Evolutionary conservation across 2,888 invertebrate genomes (phyloP).

Genomic region (Fissipunctia ypsillon): DNA sequence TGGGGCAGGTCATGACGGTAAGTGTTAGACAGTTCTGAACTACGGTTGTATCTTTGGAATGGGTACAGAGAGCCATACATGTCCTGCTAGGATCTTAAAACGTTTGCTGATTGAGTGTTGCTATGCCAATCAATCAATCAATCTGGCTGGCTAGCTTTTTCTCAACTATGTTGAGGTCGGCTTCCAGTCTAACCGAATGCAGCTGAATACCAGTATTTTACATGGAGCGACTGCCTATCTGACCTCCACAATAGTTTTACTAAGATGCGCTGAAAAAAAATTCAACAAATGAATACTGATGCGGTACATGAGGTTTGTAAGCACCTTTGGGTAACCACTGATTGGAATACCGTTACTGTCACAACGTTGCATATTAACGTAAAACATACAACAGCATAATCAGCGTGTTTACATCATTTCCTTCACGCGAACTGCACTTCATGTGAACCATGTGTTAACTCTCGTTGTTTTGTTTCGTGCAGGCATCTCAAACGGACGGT

Average conservation of each 20-base stretch:
- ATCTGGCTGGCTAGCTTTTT: no score
- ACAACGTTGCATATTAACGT: neutral
- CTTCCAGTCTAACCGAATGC: no score
- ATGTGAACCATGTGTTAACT: neutral
- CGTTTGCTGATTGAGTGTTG: neutral
- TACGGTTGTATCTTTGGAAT: neutral
- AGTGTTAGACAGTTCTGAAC: slow-evolving; percentile 73
- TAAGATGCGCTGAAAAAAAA: neutral
- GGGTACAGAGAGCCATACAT: neutral
- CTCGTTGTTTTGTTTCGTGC: slow-evolving; percentile 53
- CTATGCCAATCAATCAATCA: no score
- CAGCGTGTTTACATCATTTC: neutral
- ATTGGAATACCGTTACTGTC: neutral
- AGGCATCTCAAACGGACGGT: slow-evolving; percentile 95
- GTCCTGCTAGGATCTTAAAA: neutral
- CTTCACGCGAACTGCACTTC: neutral
- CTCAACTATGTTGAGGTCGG: no score
- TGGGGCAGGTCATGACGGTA: slow-evolving; percentile 97
- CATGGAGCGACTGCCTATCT: no score
- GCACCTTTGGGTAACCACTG: neutral
- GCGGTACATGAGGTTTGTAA: neutral
- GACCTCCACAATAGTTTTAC: no score
- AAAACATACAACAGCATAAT: neutral
- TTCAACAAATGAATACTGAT: neutral
- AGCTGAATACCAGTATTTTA: no score